phyloP scores from a whole-genome alignment of 2,113 vertebrate genomes.

The Oryzias celebensis region DNA sequence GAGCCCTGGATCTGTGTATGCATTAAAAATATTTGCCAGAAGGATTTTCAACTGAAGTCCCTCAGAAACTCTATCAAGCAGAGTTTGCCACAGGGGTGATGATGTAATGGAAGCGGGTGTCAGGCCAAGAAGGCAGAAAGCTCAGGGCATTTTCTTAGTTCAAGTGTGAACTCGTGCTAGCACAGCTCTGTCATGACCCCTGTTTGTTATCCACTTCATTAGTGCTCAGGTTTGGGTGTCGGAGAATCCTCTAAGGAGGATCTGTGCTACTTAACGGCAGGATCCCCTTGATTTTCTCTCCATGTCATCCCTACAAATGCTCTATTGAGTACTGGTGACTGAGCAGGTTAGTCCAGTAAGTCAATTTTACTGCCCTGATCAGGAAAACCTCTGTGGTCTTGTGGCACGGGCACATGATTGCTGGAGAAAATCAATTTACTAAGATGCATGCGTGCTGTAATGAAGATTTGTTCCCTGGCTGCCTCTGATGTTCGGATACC shows the following conservation, averaged over 20 bases:
- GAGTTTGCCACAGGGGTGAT: constrained; percentile 38
- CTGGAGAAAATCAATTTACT: constrained; percentile 53
- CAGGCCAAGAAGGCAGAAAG: constrained; percentile 14
- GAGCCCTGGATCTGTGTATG: constrained; percentile 64
- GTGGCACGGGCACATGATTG: constrained; percentile 30
- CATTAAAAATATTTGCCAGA: constrained; percentile 58
- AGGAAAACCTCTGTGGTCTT: constrained; percentile 28
- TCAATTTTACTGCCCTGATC: constrained; percentile 37
- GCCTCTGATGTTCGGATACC: constrained; percentile 52
- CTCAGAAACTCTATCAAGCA: constrained; percentile 49
- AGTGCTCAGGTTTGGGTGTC: constrained; percentile 11
- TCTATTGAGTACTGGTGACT: constrained; percentile 34
- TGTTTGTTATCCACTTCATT: constrained; percentile 28
- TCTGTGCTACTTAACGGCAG: not conserved
- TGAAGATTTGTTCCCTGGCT: constrained; percentile 39
- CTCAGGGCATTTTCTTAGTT: constrained; percentile 29
- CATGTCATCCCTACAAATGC: constrained; percentile 33
- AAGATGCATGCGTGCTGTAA: constrained; percentile 28
- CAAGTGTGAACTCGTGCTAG: constrained; percentile 13
- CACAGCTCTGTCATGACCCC: constrained; percentile 18
- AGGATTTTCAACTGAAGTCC: constrained; percentile 57
- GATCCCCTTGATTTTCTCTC: constrained; percentile 27
- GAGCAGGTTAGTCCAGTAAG: constrained; percentile 43
- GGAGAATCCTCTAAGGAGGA: constrained; percentile 8
- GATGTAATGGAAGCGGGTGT: constrained; percentile 28